Evolutionary conservation across 2,888 invertebrate species (phyloP).

Genomic region (Agriopis leucophaearia): DNA sequence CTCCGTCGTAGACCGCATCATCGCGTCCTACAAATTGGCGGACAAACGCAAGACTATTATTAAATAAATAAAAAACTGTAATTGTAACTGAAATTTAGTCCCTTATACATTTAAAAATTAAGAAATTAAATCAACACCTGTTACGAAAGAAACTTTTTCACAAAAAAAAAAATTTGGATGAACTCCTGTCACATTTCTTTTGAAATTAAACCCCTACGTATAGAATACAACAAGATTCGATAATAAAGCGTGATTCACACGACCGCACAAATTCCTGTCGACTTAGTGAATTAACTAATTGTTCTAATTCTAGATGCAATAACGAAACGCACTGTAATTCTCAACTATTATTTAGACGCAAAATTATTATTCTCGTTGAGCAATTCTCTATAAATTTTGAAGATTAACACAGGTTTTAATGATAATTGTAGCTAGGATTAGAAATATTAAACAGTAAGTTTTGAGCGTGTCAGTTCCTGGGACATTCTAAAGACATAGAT

Average conservation of each 20-base stretch:
- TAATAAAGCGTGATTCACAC: constrained; percentile 23
- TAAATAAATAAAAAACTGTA: no score
- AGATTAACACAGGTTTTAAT: constrained; percentile 17
- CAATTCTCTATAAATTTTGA: constrained; percentile 27
- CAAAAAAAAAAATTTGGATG: no score
- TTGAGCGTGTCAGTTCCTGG: neutral
- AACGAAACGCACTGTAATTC: constrained; percentile 36
- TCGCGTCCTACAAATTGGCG: no score
- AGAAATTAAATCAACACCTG: no score
- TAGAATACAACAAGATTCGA: neutral
- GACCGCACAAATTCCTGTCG: constrained; percentile 49
- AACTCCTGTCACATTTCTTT: neutral
- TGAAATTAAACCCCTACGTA: neutral
- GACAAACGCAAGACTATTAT: no score
- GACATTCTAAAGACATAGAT: neutral
- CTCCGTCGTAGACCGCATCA: no score
- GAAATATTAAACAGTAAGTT: neutral
- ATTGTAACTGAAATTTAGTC: no score
- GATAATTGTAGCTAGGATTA: constrained; percentile 10
- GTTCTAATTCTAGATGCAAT: constrained; percentile 61
- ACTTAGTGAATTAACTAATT: constrained; percentile 62
- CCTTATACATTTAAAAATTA: no score
- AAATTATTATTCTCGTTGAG: constrained; percentile 15
- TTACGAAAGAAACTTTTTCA: no score
- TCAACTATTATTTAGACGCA: constrained; percentile 10